Percentiles rank a stretch among this genome's conserved stretches.
Evolutionary conservation across 1,140 invertebrate genomes (phyloP).

Genomic region (Aradophagus sp.): DNA sequence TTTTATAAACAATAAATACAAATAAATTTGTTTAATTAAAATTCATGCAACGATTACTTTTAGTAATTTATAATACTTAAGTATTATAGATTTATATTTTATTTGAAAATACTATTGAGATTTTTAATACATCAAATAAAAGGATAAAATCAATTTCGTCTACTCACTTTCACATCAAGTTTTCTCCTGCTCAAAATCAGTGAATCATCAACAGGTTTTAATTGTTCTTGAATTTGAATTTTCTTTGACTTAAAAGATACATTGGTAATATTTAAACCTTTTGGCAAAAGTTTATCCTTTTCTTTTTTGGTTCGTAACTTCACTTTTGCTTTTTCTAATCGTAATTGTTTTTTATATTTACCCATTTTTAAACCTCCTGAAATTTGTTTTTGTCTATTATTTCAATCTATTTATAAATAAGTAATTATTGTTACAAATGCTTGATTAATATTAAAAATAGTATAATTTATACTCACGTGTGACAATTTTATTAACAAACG

Average conservation of each 20-base stretch:
- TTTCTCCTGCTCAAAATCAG: constrained; percentile 83
- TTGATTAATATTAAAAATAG: too few relatives aligned
- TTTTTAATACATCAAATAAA: background rate
- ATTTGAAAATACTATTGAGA: background rate
- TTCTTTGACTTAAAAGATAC: constrained; percentile 91
- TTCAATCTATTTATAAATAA: too few relatives aligned
- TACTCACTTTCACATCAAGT: constrained; percentile 80
- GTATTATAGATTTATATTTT: background rate
- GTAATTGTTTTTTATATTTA: constrained; percentile 79
- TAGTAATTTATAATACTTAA: background rate
- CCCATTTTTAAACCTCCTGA: too few relatives aligned
- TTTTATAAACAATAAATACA: too few relatives aligned
- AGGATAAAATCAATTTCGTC: too few relatives aligned
- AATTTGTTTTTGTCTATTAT: too few relatives aligned
- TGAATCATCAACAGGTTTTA: constrained; percentile 78
- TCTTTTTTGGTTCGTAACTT: constrained; percentile 82
- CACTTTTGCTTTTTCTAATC: constrained; percentile 85
- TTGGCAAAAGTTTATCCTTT: constrained; percentile 78
- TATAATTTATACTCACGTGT: too few relatives aligned
- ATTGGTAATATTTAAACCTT: constrained; percentile 89
- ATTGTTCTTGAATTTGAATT: constrained; percentile 86
- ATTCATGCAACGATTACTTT: too few relatives aligned
- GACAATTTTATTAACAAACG: too few relatives aligned
- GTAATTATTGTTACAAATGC: too few relatives aligned
- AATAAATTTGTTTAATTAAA: too few relatives aligned